Percentiles rank a stretch among this genome's conserved stretches.
Evolutionary conservation across 1,140 invertebrate genomes (phyloP).

Genomic region (Camponotus pennsylvanicus): DNA sequence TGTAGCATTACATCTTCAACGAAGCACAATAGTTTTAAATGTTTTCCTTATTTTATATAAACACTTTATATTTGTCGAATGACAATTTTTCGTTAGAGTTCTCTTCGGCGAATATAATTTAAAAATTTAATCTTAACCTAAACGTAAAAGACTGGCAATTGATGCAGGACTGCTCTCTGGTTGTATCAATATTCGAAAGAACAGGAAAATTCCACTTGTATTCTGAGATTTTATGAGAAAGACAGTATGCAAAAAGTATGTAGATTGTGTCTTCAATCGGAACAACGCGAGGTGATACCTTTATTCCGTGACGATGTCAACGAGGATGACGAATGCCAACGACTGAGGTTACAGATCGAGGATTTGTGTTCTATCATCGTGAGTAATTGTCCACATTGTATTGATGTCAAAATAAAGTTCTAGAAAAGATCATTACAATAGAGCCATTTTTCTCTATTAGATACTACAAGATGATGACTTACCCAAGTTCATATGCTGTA

Average conservation of each 20-base stretch:
- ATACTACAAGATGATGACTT: slow-evolving; percentile 30
- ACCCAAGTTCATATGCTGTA: slow-evolving; percentile 39
- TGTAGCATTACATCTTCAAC: neutral
- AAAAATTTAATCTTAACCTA: neutral
- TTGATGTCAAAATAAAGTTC: neutral
- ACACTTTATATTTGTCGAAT: neutral
- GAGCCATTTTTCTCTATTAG: neutral
- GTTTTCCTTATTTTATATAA: neutral
- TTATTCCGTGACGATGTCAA: slow-evolving; percentile 30
- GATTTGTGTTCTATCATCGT: slow-evolving; percentile 58
- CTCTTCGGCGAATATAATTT: neutral
- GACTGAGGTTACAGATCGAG: slow-evolving; percentile 17
- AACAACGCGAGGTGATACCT: neutral
- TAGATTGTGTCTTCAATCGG: slow-evolving; percentile 51
- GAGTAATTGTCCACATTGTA: neutral
- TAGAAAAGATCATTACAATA: neutral
- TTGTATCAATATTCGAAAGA: too few species aligned
- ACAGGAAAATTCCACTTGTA: too few species aligned
- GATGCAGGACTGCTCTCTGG: too few species aligned
- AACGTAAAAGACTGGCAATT: too few species aligned
- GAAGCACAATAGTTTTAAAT: neutral
- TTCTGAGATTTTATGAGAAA: too few species aligned
- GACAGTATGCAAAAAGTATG: slow-evolving; percentile 30
- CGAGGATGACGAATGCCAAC: neutral
- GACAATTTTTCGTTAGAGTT: neutral